Conservation (phyloP, 2,113 vertebrate genomes). For the Nothocercus nigrocapillus region DNA sequence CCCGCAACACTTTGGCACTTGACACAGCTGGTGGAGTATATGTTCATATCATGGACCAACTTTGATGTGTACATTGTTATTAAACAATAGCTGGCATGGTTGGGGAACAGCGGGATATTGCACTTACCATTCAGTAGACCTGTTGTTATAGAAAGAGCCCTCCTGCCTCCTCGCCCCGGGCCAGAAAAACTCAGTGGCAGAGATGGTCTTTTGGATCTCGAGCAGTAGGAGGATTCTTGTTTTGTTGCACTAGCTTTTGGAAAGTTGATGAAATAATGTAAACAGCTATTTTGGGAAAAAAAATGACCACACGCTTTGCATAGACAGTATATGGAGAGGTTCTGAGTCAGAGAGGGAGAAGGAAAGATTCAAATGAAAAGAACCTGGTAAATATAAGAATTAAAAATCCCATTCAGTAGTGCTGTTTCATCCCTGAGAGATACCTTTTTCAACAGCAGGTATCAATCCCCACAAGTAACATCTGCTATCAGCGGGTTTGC, state of each 20-base stretch:
- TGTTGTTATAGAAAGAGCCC: slow-evolving; percentile 4
- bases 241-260: not conserved
- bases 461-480: slow-evolving; percentile 54
- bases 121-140: slow-evolving; percentile 30
- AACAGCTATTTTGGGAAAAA: not conserved
- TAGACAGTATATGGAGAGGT: not conserved
- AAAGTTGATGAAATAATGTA: not conserved
- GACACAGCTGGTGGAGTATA: not conserved
- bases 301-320: not conserved
- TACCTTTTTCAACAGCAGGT: slow-evolving; percentile 46
- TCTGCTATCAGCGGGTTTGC: slow-evolving; percentile 60
- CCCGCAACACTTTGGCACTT: slow-evolving; percentile 14
- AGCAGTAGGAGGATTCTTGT: slow-evolving; percentile 24
- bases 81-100: slow-evolving; percentile 29
- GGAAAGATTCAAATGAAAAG: not conserved
- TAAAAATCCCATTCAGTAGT: slow-evolving; percentile 19
- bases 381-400: slow-evolving; percentile 5
- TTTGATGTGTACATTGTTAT: slow-evolving; percentile 41
- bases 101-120: not conserved
- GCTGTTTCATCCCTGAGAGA: slow-evolving; percentile 46
- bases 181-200: not conserved
- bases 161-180: slow-evolving; percentile 40
- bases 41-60: not conserved
- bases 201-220: not conserved
- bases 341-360: not conserved